Percentiles rank a stretch among this genome's conserved stretches.
Conservation (phyloP, 2,888 invertebrate species). For the Poecilobothrus nobilitatus region DNA sequence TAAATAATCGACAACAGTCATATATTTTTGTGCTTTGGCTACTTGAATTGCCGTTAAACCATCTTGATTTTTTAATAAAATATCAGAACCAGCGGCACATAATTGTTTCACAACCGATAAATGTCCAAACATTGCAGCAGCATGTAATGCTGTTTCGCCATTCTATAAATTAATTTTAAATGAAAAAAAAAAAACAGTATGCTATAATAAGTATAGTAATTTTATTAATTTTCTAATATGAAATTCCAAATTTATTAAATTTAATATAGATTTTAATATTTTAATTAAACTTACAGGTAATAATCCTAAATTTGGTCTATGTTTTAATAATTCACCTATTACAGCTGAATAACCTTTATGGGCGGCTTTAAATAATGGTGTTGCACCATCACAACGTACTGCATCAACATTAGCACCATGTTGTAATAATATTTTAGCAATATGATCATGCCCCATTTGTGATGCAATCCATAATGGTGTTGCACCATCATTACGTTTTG, state of each 20-base stretch:
- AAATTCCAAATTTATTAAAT: no score
- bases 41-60: constrained; percentile 58
- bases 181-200: constrained; percentile 11
- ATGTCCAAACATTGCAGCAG: constrained; percentile 82
- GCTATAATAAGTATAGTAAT: not conserved
- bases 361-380: constrained; percentile 87
- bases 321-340: constrained; percentile 71
- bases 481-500: constrained; percentile 72
- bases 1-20: constrained; percentile 41
- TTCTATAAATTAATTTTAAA: constrained; percentile 57
- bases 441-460: constrained; percentile 87
- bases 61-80: constrained; percentile 62
- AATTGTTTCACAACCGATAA: constrained; percentile 68
- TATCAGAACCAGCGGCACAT: constrained; percentile 60
- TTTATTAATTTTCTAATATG: not conserved
- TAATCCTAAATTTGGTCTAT: constrained; percentile 70
- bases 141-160: constrained; percentile 85
- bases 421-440: constrained; percentile 66
- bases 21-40: constrained; percentile 47
- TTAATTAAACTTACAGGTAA: constrained; percentile 57
- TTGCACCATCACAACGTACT: constrained; percentile 82
- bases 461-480: constrained; percentile 90
- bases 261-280: no score
- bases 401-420: constrained; percentile 73
- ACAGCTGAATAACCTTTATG: constrained; percentile 90